These are phyloP conservation scores for Unio pictorum DNA, from an alignment of 2,888 invertebrate genomes.

Conservation along the genomic window DNA sequence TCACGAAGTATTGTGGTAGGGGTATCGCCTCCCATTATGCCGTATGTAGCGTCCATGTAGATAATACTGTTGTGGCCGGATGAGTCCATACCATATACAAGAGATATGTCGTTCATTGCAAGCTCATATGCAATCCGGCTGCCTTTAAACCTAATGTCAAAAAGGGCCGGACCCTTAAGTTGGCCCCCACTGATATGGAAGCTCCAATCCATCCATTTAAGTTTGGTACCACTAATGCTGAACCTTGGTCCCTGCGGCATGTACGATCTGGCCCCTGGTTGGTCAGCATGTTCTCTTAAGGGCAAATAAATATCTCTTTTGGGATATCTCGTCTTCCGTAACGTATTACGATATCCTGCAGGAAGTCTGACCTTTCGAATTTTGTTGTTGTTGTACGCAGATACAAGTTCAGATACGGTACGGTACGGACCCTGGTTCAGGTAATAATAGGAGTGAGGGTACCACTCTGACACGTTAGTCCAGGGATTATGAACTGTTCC, in stretches of 20 bases:
- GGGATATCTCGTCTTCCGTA: conserved; percentile 33
- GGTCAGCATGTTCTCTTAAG: conserved; percentile 29
- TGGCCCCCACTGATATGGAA: conserved; percentile 47
- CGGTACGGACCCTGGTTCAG: conserved; percentile 47
- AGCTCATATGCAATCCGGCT: conserved; percentile 54
- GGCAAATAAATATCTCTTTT: conserved; percentile 22
- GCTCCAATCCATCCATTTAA: conserved; percentile 55
- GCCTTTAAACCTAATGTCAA: conserved; percentile 44
- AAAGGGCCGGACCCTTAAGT: conserved; percentile 41
- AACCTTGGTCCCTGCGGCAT: conserved; percentile 48
- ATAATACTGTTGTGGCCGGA: conserved; percentile 46
- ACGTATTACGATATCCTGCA: conserved; percentile 29
- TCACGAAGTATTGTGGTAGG: conserved; percentile 31
- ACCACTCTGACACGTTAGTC: conserved; percentile 38
- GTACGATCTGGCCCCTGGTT: conserved; percentile 40
- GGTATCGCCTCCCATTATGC: conserved; percentile 38
- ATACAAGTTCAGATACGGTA: conserved; percentile 26
- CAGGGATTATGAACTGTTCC: conserved; percentile 39
- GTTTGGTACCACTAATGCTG: conserved; percentile 39
- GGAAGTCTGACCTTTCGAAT: conserved; percentile 33
- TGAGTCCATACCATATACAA: conserved; percentile 48
- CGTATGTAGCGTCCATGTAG: conserved; percentile 47
- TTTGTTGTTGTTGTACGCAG: conserved; percentile 25
- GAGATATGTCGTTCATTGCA: conserved; percentile 47
- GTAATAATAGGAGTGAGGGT: conserved; percentile 40